phyloP scores from a whole-genome alignment of 1,140 invertebrate species.

The Neodiprion lecontei region DNA sequence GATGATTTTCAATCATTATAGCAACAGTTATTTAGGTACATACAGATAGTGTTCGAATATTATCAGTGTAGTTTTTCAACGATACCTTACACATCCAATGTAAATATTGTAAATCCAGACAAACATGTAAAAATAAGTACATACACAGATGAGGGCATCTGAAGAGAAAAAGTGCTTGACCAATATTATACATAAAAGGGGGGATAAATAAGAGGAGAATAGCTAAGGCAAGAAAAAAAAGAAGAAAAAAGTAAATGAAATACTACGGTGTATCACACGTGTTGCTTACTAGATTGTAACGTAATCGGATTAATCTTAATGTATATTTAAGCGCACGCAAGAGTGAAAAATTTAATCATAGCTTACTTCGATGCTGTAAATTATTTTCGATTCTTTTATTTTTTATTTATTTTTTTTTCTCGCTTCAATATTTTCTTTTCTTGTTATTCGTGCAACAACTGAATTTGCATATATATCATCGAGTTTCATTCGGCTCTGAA shows the following conservation, averaged over 20 bases:
- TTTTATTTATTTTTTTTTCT: conserved; percentile 7
- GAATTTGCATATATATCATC: not conserved
- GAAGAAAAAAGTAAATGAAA: conserved; percentile 13
- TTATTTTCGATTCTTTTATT: too few species aligned
- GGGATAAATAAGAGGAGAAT: conserved; percentile 1
- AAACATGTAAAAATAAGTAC: conserved; percentile 29
- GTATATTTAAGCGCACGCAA: conserved; percentile 12
- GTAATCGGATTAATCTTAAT: conserved; percentile 12
- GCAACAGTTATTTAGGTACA: conserved; percentile 8
- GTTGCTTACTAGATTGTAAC: conserved; percentile 10
- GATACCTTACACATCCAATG: conserved; percentile 20
- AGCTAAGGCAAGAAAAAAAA: not conserved
- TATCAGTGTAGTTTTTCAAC: not conserved
- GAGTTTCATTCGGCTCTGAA: not conserved
- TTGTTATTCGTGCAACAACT: not conserved
- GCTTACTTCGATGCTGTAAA: too few species aligned
- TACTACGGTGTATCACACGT: conserved; percentile 10
- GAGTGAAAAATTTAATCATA: not conserved
- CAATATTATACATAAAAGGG: conserved; percentile 26
- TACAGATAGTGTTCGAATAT: not conserved
- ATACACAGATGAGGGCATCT: conserved; percentile 17
- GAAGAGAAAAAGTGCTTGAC: conserved; percentile 32
- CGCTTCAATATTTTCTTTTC: not conserved
- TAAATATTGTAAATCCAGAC: conserved; percentile 41
- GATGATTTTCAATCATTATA: not conserved